Evolutionary conservation across 2,888 invertebrate genomes (phyloP).

Genomic region (Aricia artaxerxes): DNA sequence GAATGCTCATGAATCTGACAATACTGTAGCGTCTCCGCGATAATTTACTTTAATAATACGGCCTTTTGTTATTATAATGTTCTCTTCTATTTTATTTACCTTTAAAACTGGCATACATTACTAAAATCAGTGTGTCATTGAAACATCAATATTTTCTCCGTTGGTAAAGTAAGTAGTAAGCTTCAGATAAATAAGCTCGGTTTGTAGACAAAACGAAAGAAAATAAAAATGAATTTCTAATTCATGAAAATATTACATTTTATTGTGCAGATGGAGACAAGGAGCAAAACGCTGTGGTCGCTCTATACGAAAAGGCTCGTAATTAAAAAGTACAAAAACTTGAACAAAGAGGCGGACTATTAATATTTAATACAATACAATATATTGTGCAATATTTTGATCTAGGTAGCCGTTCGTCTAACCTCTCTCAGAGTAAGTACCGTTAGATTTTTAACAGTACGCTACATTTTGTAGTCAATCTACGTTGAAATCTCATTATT

Average conservation of each 20-base stretch:
- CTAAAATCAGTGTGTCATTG: not conserved
- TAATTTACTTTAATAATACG: not conserved
- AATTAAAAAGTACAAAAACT: slow-evolving; percentile 4
- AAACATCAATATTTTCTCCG: not conserved
- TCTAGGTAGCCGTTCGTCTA: not conserved
- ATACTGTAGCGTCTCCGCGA: not conserved
- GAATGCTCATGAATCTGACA: slow-evolving; percentile 30
- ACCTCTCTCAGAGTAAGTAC: not conserved
- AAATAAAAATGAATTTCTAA: not conserved
- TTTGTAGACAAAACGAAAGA: not conserved
- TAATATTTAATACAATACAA: not conserved
- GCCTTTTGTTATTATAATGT: not conserved
- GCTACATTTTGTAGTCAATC: not conserved
- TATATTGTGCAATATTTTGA: slow-evolving; percentile 14
- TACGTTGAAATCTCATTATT: slow-evolving; percentile 16
- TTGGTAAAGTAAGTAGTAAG: not conserved
- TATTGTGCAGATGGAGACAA: slow-evolving; percentile 4
- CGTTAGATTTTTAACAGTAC: not conserved
- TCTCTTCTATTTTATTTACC: not conserved
- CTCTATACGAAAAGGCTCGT: slow-evolving; percentile 12
- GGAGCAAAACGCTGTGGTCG: slow-evolving; percentile 10
- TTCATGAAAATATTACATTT: not conserved
- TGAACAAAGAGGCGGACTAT: not conserved
- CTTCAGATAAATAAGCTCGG: not conserved
- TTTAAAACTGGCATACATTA: not conserved